phyloP scores from a whole-genome alignment of 1,140 invertebrate genomes.

The Neodiprion pinetum region DNA sequence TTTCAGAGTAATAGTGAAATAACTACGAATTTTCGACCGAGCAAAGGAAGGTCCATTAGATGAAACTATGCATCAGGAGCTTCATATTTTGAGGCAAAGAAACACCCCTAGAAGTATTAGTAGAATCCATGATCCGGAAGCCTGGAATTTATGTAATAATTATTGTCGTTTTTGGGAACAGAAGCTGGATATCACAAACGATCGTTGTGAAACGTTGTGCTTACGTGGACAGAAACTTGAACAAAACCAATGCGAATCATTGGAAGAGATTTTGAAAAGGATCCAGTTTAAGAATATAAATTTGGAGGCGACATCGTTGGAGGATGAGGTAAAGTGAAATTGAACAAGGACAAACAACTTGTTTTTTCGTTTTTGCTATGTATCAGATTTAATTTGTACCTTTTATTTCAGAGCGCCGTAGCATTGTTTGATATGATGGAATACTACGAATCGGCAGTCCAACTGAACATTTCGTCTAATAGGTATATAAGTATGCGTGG shows the following conservation, averaged over 20 bases:
- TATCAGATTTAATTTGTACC: constrained; percentile 40
- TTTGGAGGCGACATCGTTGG: constrained; percentile 71
- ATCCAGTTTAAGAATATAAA: constrained; percentile 76
- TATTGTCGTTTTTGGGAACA: constrained; percentile 13
- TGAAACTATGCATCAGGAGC: too few relatives aligned
- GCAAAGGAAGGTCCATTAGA: too few relatives aligned
- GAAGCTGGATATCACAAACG: constrained; percentile 48
- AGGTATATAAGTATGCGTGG: constrained; percentile 75
- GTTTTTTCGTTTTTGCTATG: not conserved
- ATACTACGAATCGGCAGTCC: constrained; percentile 84
- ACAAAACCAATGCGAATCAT: constrained; percentile 70
- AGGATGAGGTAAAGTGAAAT: constrained; percentile 69
- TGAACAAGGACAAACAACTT: not conserved
- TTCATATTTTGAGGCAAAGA: too few relatives aligned
- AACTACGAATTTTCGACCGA: too few relatives aligned
- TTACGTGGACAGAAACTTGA: constrained; percentile 65
- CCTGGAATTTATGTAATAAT: too few relatives aligned
- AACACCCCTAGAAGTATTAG: too few relatives aligned
- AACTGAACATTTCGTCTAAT: constrained; percentile 81
- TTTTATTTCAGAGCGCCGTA: constrained; percentile 58
- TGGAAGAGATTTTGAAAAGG: constrained; percentile 80
- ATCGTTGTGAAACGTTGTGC: constrained; percentile 61
- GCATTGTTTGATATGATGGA: constrained; percentile 91
- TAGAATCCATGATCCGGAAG: too few relatives aligned
- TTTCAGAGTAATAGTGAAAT: too few relatives aligned